Evolutionary conservation across 2,888 invertebrate genomes (phyloP), one percentile per base, ranked within the genome.

Genomic region (Oxytorus armatus): DNA sequence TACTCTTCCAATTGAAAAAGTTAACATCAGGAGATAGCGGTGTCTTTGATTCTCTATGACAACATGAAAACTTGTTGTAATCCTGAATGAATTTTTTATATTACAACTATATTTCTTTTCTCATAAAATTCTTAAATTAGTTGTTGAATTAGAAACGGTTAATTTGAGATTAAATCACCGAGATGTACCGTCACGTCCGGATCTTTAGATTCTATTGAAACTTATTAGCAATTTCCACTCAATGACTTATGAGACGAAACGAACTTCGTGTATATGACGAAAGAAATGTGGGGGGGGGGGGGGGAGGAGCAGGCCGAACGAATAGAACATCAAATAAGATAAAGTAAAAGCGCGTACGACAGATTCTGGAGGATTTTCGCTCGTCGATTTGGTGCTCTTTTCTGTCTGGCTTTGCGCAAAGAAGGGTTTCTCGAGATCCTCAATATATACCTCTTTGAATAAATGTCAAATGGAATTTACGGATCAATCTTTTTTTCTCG

Each of bases 181-280:
- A 23, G 47, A 25, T 36, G 47, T 53, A 36, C 36, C 10, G 5
- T 5, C 5, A 29, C 29, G 3, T 29, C 29, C 36, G 36, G 8
- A 8, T 10, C 72, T 63, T 73, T 73, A 23, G 23, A 66, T 75
- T 75, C 66, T 65, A 75, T 72, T 66, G 51, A 47, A 36, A 72
- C 72, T 72, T 77, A 77, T 77, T 66, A 59, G 57, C 63, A 59
- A 72, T 25, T 49, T 18, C 29, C n/a, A n/a, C 29, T 57, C 47
- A 36, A 55, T 39, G 55, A 39, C 39, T 65, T 77, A 77, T 65
- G 33, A 44, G 14, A 25, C 25, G 29, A 69, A 8, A 14, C 49
- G 66, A 36, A n/a, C n/a, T n/a, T n/a, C 25, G 18, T 49, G n/a
- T 66, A 36, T 49, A 49, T 11, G 14, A 33, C 14, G 10, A 16